Percentiles rank a stretch among this genome's conserved stretches.
Evolutionary conservation across 2,113 vertebrate genomes (phyloP).

Genomic region (Cathartes aura): DNA sequence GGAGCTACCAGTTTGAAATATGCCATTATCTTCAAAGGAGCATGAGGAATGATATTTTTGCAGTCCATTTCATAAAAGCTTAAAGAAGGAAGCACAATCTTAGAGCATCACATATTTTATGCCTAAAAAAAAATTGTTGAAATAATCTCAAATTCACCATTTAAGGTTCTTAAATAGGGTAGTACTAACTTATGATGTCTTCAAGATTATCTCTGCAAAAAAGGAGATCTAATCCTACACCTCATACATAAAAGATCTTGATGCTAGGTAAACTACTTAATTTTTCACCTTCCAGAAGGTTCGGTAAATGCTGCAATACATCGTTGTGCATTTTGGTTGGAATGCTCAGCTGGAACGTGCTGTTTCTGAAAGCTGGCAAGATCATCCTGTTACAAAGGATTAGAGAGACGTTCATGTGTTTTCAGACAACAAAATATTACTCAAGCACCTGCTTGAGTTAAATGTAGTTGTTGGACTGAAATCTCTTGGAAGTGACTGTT

Average conservation of each 20-base stretch:
- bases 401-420: background rate
- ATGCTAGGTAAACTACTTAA: background rate
- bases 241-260: background rate
- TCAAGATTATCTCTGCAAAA: background rate
- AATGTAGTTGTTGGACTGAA: slow-evolving; percentile 18
- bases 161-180: background rate
- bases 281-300: background rate
- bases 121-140: background rate
- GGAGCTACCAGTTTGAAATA: background rate
- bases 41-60: background rate
- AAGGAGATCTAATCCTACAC: background rate
- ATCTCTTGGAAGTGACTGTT: background rate
- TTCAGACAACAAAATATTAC: background rate
- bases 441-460: slow-evolving; percentile 15
- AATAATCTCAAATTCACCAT: background rate
- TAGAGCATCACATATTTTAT: background rate
- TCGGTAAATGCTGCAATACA: background rate
- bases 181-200: background rate
- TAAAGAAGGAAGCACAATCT: background rate
- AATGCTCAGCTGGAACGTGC: slow-evolving; percentile 3
- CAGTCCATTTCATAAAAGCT: background rate
- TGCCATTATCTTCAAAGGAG: background rate
- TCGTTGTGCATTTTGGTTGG: background rate
- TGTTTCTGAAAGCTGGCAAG: background rate
- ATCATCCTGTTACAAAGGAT: slow-evolving; percentile 4